These are phyloP conservation scores for Aspidapion aeneum DNA, from an alignment of 2,888 invertebrate genomes.

Conservation along the genomic window DNA sequence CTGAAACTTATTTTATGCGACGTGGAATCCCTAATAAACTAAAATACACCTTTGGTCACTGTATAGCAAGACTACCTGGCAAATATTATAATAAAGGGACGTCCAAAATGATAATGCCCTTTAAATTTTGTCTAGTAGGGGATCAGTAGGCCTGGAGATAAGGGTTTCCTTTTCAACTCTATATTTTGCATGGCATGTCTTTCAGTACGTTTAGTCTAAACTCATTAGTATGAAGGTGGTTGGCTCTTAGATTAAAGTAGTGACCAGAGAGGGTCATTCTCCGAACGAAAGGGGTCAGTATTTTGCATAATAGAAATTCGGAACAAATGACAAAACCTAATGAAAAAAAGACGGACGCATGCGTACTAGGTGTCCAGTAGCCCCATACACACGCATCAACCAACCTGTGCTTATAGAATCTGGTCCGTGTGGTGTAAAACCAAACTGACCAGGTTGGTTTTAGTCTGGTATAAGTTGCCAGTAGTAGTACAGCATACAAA, in stretches of 20 bases:
- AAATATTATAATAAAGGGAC: background rate
- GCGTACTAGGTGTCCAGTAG: constrained; percentile 37
- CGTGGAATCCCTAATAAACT: too few relatives aligned
- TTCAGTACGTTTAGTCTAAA: too few relatives aligned
- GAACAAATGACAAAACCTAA: constrained; percentile 5
- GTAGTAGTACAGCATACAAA: constrained; percentile 19
- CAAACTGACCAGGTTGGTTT: constrained; percentile 42
- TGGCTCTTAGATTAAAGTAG: background rate
- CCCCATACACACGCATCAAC: constrained; percentile 34
- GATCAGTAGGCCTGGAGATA: background rate
- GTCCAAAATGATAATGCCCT: background rate
- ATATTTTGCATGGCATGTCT: background rate
- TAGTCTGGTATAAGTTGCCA: constrained; percentile 45
- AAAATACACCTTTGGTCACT: too few relatives aligned
- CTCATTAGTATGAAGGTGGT: too few relatives aligned
- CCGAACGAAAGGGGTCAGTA: constrained; percentile 2
- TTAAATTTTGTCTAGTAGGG: background rate
- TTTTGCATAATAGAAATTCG: constrained; percentile 1
- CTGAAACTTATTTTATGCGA: too few relatives aligned
- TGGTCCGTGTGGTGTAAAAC: constrained; percentile 15
- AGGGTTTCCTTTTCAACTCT: background rate
- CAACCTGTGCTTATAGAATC: constrained; percentile 38
- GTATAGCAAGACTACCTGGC: constrained; percentile 11
- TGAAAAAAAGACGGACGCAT: constrained; percentile 37
- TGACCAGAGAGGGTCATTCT: background rate